These are phyloP conservation scores for Amphipoea oculea DNA, from an alignment of 2,888 invertebrate species.

Conservation along the genomic window DNA sequence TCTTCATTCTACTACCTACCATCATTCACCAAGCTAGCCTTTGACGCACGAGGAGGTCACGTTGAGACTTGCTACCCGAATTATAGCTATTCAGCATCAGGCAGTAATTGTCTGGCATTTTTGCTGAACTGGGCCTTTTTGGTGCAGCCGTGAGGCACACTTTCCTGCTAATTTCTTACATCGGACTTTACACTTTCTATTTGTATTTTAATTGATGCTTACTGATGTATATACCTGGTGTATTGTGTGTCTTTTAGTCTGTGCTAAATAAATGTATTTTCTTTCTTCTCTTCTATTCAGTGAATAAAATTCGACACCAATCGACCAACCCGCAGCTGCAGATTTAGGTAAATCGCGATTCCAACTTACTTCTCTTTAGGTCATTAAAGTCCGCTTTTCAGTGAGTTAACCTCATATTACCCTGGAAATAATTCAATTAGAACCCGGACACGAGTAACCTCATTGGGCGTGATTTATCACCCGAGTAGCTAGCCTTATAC, in stretches of 20 bases:
- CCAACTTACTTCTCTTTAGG: not conserved
- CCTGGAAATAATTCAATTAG: conserved; percentile 51
- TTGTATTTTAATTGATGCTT: too few relatives aligned
- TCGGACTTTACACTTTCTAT: too few relatives aligned
- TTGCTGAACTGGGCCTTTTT: too few relatives aligned
- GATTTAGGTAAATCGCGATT: not conserved
- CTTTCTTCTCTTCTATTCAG: too few relatives aligned
- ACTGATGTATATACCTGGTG: too few relatives aligned
- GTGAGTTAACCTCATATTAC: conserved; percentile 9
- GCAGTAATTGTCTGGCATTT: too few relatives aligned
- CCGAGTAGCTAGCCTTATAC: conserved; percentile 50
- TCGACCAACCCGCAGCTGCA: not conserved
- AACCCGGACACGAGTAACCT: conserved; percentile 51
- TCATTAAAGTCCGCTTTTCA: not conserved
- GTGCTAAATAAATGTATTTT: too few relatives aligned
- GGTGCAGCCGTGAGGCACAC: too few relatives aligned
- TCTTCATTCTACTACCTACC: not conserved
- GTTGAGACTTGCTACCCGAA: not conserved
- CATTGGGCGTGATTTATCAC: conserved; percentile 55
- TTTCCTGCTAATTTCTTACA: too few relatives aligned
- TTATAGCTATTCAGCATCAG: not conserved
- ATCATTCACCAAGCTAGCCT: conserved; percentile 2
- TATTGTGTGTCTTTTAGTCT: too few relatives aligned
- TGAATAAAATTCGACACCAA: not conserved
- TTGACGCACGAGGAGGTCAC: not conserved